Base-by-base conservation (phyloP, 2,888 invertebrate species). In the Plebejus argus region DNA sequence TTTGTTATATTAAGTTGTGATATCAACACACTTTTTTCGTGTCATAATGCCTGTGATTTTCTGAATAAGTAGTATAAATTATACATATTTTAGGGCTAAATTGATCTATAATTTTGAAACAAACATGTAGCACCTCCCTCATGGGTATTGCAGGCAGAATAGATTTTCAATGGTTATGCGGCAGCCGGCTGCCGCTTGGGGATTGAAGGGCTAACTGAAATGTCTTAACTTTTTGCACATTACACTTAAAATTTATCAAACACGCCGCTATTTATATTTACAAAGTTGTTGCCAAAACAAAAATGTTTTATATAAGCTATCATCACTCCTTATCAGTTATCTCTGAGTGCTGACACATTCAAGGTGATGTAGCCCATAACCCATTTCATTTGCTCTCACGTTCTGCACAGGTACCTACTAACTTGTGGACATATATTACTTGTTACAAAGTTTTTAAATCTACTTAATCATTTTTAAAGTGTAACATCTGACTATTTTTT, bases 291-390 rank as follows among this genome's bases (percentile, higher is more conserved):
- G 49, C n/a, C 23, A 53, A 15, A 23, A 74, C 74, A 74, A 28
- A 23, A 15, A 39, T 71, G 39, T 71, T 39, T 71, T 39, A 74
- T 53, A 8, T 15, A 49, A 74, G 53, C 49, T 28, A 28, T n/a
- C 28, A 20, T 4, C 49, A n/a, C 45, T 12, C 23, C 23, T 49
- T 18, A 74, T 28, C 49, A 20, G 5, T 72, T 72, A 72, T 72
- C 72, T 49, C 23, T 74, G 28, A 53, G 28, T n/a, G 18, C 39
- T 74, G 53, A 74, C 74, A 74, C 28, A 74, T 74, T 33, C 74
- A 53, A 74, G 74, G 53, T 74, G 28, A 53, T 7, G 39, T 74
- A 53, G 18, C 23, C 53, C 15, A 28, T 74, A 53, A 8, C 23
- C 53, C 15, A 28, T 74, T 28, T 74, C 53, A 74, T 53, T 74